Evolutionary conservation across 2,797 vertebrate species (phyloP).

Genomic region (Carcharodon carcharias): DNA sequence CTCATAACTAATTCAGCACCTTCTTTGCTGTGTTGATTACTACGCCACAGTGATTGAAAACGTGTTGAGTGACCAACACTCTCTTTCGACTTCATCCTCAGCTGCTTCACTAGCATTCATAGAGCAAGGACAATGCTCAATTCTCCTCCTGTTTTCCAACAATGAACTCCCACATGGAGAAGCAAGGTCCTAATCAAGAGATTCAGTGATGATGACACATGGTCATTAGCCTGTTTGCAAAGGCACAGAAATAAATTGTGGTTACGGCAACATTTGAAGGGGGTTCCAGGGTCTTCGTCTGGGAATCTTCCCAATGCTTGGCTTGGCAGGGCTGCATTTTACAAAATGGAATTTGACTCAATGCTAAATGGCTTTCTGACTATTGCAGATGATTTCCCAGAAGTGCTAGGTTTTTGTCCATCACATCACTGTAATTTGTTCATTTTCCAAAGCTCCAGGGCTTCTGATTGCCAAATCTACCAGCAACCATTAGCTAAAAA

Average conservation of each 20-base stretch:
- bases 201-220: not conserved
- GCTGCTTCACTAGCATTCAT: not conserved
- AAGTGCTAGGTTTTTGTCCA: not conserved
- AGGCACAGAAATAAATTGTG: not conserved
- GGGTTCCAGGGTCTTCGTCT: not conserved
- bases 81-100: not conserved
- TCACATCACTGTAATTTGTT: not conserved
- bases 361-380: not conserved
- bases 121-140: not conserved
- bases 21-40: not conserved
- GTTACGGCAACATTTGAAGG: not conserved
- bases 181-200: not conserved
- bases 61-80: not conserved
- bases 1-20: not conserved
- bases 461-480: not conserved
- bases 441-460: not conserved
- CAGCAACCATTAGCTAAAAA: not conserved
- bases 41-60: not conserved
- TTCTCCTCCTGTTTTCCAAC: not conserved
- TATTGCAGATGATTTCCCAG: not conserved
- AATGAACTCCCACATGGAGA: not conserved
- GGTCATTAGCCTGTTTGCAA: not conserved
- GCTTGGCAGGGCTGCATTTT: not conserved
- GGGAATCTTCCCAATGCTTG: not conserved
- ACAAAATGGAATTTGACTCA: not conserved